These are phyloP conservation scores for Athalia cordata DNA, from an alignment of 2,888 invertebrate genomes.

Conservation along the genomic window DNA sequence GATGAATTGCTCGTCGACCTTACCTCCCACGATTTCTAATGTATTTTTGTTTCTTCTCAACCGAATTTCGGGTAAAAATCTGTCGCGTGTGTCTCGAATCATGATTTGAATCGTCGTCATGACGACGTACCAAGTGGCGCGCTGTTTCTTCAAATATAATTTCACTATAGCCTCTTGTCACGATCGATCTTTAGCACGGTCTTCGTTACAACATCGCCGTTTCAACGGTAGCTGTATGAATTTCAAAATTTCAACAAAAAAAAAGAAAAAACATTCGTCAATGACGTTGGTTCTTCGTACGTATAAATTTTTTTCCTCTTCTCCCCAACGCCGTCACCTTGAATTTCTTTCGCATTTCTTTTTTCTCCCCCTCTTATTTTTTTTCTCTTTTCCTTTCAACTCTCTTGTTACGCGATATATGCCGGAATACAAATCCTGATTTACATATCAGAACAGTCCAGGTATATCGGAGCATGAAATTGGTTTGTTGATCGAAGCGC, in stretches of 20 bases:
- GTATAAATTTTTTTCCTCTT: too few species aligned
- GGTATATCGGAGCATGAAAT: constrained; percentile 20
- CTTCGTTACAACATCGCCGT: too few species aligned
- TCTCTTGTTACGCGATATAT: not conserved
- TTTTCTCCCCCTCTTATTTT: too few species aligned
- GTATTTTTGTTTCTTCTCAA: not conserved
- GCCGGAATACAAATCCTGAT: not conserved
- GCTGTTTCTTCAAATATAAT: constrained; percentile 3
- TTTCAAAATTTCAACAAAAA: not conserved
- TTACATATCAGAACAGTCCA: constrained; percentile 9
- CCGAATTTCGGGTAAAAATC: not conserved
- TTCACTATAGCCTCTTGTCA: constrained; percentile 2
- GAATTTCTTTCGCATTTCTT: too few species aligned
- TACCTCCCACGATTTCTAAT: not conserved
- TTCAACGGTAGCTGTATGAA: not conserved
- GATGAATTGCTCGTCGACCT: not conserved
- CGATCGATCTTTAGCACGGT: not conserved
- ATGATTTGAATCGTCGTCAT: not conserved
- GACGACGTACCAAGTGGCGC: not conserved
- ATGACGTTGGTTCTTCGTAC: too few species aligned
- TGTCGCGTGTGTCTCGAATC: not conserved
- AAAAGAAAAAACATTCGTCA: not conserved
- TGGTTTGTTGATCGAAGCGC: constrained; percentile 5
- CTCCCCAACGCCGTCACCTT: too few species aligned
- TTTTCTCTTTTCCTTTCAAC: not conserved